Base-by-base conservation (phyloP, 2,113 vertebrate species). In the Pseudolaguvia tuberculata region DNA sequence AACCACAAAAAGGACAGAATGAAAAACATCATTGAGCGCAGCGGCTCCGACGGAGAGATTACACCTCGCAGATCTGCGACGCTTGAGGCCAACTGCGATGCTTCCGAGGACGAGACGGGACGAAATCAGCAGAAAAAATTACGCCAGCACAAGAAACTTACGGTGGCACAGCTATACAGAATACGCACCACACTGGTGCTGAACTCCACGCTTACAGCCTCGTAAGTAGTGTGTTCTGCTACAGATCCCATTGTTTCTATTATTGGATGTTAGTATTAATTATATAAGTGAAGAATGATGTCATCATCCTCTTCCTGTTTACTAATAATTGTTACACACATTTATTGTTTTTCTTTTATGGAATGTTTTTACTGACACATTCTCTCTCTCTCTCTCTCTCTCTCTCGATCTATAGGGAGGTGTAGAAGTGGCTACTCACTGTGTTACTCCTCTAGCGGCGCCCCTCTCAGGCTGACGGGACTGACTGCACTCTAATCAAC, bases 151-250 rank as follows among this genome's bases (percentile, higher is more conserved):
- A 93, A 94, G 86, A 96, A 94, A 86, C 91, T 98, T 86, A 99
- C 95, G 0, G 81, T 95, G 57, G 92, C 94, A 0, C 94, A 98
- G 87, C 93, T 99, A 23, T 94, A 97, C 84, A 88, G 91, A 61
- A 94, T 99, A 86, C 92, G 94, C 78, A 96, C 94, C 84, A 94
- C 94, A 1, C 80, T 98, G 72, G 94, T 99, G 84, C 94, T 99
- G 68, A 98, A 95, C 89, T 97, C 96, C 85, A 97, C 96, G 0
- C 93, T 99, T 79, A 97, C 96, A 0, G 95, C 96, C 83, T 99
- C 96, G 96, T 98, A 91, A 93, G 96, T 88, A 55, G 31, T 12
- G 4, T 18, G 8, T 42, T 6, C 6, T n/a, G n/a, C n/a, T n/a
- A n/a, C n/a, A n/a, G n/a, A n/a, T n/a, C n/a, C n/a, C n/a, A n/a